Evolutionary conservation across 2,797 vertebrate genomes (phyloP).

Genomic region (Morus bassanus): DNA sequence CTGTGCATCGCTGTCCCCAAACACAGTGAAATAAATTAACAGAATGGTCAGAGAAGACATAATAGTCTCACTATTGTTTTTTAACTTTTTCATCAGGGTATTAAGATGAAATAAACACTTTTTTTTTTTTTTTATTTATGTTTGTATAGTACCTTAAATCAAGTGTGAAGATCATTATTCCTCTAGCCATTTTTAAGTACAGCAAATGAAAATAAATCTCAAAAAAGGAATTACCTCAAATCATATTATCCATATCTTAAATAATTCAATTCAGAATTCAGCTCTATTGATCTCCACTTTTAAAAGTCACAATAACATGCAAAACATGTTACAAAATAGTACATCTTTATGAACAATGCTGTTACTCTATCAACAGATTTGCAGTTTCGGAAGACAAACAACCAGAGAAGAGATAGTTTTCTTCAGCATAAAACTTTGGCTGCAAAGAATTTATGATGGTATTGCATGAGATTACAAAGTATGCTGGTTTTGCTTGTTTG

Average conservation of each 20-base stretch:
- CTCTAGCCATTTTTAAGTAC: neutral
- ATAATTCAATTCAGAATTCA: neutral
- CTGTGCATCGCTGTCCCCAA: neutral
- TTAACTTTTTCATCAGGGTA: neutral
- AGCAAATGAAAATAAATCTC: neutral
- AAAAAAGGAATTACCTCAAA: neutral
- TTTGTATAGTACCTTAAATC: neutral
- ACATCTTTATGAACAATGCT: neutral
- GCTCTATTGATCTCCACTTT: neutral
- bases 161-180: neutral
- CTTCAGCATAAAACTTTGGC: neutral
- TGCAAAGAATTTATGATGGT: neutral
- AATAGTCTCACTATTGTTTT: neutral
- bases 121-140: neutral
- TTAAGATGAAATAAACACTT: neutral
- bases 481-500: neutral
- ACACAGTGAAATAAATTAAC: neutral
- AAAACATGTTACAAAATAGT: neutral
- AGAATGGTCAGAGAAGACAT: neutral
- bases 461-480: neutral
- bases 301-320: neutral
- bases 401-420: neutral
- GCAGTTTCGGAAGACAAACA: neutral
- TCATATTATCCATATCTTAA: neutral
- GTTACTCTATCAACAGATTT: neutral